Evolutionary conservation across 2,113 vertebrate genomes (phyloP).

Genomic region (Varanus komodoensis): DNA sequence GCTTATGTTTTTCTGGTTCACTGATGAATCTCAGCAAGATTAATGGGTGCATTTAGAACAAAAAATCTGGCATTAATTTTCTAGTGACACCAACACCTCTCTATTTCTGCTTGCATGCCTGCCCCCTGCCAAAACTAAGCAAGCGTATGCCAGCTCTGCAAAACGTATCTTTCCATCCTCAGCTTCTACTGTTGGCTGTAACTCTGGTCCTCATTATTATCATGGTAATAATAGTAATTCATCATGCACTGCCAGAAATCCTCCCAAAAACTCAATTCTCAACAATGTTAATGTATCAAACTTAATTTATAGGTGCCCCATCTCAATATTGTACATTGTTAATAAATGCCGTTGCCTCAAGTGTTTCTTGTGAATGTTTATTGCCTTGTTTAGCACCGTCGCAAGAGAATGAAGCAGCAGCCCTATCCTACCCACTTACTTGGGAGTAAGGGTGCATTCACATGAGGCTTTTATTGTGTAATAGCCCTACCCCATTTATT

Average conservation of each 20-base stretch:
- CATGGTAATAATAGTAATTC: no score
- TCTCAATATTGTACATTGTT: background rate
- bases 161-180: background rate
- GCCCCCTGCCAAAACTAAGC: background rate
- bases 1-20: background rate
- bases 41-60: background rate
- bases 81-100: background rate
- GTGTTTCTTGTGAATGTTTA: background rate
- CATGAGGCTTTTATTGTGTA: no score
- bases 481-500: no score
- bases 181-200: background rate
- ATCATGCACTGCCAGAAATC: background rate
- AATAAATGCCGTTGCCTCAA: background rate
- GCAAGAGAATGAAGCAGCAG: background rate
- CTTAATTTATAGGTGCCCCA: background rate
- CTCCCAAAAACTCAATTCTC: no score
- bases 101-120: background rate
- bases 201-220: background rate
- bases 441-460: background rate
- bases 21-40: background rate
- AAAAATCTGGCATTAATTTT: constrained; percentile 10
- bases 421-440: background rate
- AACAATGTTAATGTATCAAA: background rate
- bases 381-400: background rate
- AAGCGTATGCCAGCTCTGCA: background rate